Evolutionary conservation across 2,797 vertebrate species (phyloP), one percentile per base, ranked within the genome.

Genomic region (Geotrypetes seraphini): DNA sequence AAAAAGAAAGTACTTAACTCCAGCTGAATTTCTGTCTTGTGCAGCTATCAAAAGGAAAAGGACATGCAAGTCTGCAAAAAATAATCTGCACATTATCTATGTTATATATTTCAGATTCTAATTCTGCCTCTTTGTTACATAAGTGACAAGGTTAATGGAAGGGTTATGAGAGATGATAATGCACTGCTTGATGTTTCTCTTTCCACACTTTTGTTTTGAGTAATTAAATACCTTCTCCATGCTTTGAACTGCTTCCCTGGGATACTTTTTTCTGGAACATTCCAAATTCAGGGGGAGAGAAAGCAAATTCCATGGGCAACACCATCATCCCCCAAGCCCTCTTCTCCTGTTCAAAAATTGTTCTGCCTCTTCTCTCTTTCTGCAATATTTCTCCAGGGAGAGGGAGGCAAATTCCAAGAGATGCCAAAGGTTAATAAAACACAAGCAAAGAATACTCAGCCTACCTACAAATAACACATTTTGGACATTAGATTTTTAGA

Each of bases 1-100:
- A 64, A 75, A 59, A 63, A 71, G 77, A 63, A 71, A 48, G 57
- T n/a, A n/a, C 60, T 51, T 31, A 55, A 36, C 36, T 70, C n/a
- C 71, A 68, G 75, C 48, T 69, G 50, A 75, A 65, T 64, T n/a
- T n/a, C n/a, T n/a, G n/a, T n/a, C n/a, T n/a, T n/a, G n/a, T n/a
- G 58, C 61, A 57, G 43, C 33, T 50, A 19, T 16, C 25, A 1
- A 37, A 33, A 60, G 46, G 33, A 49, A 53, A 60, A 44, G 35
- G 15, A 41, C 53, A 29, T 47, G 55, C 63, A n/a, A n/a, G n/a
- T n/a, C n/a, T n/a, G n/a, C n/a, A n/a, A n/a, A n/a, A n/a, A n/a
- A n/a, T n/a, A n/a, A n/a, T n/a, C n/a, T n/a, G n/a, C n/a, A n/a
- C n/a, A n/a, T n/a, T n/a, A n/a, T n/a, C n/a, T n/a, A n/a, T n/a